Base-by-base conservation (phyloP, 2,113 vertebrate genomes). In the Ciconia boyciana region DNA sequence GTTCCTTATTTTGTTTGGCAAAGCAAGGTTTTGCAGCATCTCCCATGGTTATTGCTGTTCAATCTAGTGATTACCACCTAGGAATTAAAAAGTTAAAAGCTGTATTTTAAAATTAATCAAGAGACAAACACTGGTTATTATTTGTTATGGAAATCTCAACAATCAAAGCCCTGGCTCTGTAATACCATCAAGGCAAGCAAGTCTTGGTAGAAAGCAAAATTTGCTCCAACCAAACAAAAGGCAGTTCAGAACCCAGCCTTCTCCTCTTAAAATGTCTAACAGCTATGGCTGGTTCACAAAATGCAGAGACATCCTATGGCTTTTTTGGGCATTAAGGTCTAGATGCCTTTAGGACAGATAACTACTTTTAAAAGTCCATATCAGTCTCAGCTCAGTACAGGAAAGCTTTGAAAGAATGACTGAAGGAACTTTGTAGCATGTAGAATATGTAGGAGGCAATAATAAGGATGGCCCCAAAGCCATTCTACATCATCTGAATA, bases 31-130 rank as follows among this genome's bases (percentile, higher is more conserved):
- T 99, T 94, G 97, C 95, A 41, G 98, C 94, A 96, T 99, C 99
- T 96, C 98, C 99, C 99, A 99, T 99, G 80, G 62, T 98, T 98
- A 93, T 74, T 94, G 89, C 96, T 93, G 49, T 95, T 97, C 79
- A 88, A 41, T 68, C 85, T 79, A 95, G 69, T 61, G 87, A 87
- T 61, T 57, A 58, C 44, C 29, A 93, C 93, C 98, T 98, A 94
- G 79, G 83, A 96, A 91, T 62, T 8, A 76, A 36, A 57, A 90
- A 68, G 16, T 69, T 60, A 68, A 89, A 97, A 87, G 14, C 16
- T 29, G 26, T 6, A 74, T 61, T 97, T 96, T 78, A 54, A 69
- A 71, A 58, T 61, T 8, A 75, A 20, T 87, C 58, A 43, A 87
- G 21, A 0, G 3, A 89, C 26, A 71, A 95, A 83, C n/a, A 57